Conservation (phyloP, 1,140 invertebrate species). For the Saccostrea echinata region DNA sequence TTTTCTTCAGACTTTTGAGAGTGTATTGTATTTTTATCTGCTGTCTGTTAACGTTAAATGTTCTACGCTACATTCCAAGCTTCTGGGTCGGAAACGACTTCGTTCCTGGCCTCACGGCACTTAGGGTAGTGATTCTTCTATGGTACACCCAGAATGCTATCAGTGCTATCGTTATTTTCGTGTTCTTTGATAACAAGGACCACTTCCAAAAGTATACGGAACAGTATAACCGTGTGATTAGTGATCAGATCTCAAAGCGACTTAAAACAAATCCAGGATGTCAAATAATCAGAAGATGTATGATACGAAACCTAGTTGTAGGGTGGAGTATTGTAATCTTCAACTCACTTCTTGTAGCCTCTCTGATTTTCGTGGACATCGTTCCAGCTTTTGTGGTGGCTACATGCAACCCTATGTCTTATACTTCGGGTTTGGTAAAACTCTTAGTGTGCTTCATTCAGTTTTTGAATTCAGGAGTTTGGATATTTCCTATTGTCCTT, state of each 20-base stretch:
- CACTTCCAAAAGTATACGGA: constrained; percentile 11
- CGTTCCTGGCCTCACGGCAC: background rate
- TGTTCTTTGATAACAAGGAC: background rate
- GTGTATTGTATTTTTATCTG: background rate
- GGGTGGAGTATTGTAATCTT: background rate
- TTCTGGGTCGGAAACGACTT: constrained; percentile 14
- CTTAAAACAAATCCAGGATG: background rate
- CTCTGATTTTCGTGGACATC: background rate
- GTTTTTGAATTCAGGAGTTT: background rate
- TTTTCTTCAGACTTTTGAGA: background rate
- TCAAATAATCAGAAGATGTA: background rate
- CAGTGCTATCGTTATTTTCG: background rate
- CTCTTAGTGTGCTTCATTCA: background rate
- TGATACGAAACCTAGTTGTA: background rate
- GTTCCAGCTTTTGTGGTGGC: background rate
- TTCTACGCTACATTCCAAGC: constrained; percentile 14
- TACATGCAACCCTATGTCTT: background rate
- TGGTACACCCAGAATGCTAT: constrained; percentile 2
- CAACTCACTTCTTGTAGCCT: background rate
- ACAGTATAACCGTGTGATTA: background rate
- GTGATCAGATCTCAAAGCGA: constrained; percentile 1
- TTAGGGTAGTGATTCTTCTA: background rate
- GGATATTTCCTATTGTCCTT: background rate
- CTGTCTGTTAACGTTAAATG: constrained; percentile 16
- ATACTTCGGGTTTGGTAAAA: background rate